Conservation (phyloP, 2,797 vertebrate species). For the Galagoides demidoff region DNA sequence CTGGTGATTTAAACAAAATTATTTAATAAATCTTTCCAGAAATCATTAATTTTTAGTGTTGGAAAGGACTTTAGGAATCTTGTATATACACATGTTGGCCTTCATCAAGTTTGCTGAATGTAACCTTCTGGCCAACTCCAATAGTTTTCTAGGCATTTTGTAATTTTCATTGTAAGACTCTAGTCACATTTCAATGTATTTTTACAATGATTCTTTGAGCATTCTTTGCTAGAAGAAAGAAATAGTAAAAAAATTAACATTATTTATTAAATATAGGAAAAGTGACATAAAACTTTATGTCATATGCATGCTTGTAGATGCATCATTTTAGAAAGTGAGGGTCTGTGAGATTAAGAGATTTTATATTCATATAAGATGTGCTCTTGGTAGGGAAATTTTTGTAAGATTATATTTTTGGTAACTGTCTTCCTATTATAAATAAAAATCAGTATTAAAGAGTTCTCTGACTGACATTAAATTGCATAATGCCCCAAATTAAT, state of each 20-base stretch:
- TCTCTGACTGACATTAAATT: slow-evolving; percentile 5
- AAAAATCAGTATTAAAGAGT: not conserved
- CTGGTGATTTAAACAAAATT: not conserved
- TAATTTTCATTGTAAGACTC: not conserved
- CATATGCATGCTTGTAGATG: not conserved
- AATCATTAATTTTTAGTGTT: not conserved
- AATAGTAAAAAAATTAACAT: not conserved
- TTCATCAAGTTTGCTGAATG: not conserved
- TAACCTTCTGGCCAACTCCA: not conserved
- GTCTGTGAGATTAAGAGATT: not conserved
- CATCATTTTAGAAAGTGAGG: not conserved
- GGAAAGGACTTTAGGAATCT: not conserved
- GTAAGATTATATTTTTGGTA: not conserved
- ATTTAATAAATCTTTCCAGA: not conserved
- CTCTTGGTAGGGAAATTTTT: not conserved
- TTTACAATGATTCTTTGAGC: not conserved
- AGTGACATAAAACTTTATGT: not conserved
- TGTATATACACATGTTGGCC: not conserved
- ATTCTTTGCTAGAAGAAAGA: not conserved
- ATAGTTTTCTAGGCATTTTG: not conserved
- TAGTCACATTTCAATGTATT: not conserved
- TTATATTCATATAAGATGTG: not conserved
- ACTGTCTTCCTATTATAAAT: slow-evolving; percentile 11
- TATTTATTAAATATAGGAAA: not conserved
- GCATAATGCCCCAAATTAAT: not conserved